Conservation (phyloP, 2,888 invertebrate species). For the Callyntrura sp. region DNA sequence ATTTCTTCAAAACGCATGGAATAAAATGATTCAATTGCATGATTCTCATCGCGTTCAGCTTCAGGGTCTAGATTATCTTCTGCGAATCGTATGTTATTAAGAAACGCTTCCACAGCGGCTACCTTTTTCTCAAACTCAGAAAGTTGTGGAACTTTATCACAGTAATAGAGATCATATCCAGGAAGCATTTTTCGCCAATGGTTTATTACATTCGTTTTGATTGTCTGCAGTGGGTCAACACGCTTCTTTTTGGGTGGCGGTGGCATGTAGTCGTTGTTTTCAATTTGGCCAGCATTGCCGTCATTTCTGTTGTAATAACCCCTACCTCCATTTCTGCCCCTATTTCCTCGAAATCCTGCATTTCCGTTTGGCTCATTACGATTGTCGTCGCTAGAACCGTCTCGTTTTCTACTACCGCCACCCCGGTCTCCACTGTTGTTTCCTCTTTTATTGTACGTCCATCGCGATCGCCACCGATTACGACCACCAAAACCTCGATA, state of each 20-base stretch:
- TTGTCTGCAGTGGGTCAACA: conserved; percentile 16
- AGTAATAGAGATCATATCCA: conserved; percentile 80
- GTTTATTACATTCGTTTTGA: conserved; percentile 37
- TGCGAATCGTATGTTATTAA: conserved; percentile 3
- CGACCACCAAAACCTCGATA: conserved; percentile 34
- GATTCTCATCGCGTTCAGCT: background rate
- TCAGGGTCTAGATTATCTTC: background rate
- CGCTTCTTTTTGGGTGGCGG: conserved; percentile 41
- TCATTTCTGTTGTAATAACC: conserved; percentile 2
- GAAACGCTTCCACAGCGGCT: conserved; percentile 39
- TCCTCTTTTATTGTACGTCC: conserved; percentile 54
- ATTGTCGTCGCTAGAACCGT: background rate
- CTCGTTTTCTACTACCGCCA: background rate
- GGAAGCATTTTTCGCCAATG: conserved; percentile 77
- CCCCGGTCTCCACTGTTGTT: conserved; percentile 32
- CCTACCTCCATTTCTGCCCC: background rate
- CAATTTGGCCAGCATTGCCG: background rate
- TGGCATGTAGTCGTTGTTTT: background rate
- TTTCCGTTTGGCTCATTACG: no score
- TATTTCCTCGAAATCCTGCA: background rate
- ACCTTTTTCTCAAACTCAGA: conserved; percentile 74
- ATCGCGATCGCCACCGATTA: conserved; percentile 21
- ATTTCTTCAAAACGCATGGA: conserved; percentile 63
- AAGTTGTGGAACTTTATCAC: conserved; percentile 66
- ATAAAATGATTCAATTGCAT: conserved; percentile 25